Evolutionary conservation across 2,888 invertebrate genomes (phyloP).

Genomic region (Athrips mouffetella): DNA sequence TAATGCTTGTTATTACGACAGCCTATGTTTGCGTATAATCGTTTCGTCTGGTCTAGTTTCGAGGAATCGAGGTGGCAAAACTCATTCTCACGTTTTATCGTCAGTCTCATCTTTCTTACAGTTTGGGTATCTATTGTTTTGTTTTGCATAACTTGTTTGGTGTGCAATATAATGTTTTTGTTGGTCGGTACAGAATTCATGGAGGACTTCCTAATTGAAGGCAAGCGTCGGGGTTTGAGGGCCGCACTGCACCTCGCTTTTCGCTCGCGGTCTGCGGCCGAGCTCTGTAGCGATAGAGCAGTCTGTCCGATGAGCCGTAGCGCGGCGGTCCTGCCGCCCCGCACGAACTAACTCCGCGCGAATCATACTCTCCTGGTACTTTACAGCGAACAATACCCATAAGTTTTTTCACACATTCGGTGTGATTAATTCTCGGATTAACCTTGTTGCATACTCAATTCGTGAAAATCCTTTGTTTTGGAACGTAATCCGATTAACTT

Average conservation of each 20-base stretch:
- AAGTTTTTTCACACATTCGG: conserved; percentile 2
- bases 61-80: conserved; percentile 1
- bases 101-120: conserved; percentile 13
- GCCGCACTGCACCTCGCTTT: conserved; percentile 27
- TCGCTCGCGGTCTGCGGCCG: conserved; percentile 10
- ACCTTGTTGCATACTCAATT: not conserved
- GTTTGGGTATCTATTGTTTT: conserved; percentile 15
- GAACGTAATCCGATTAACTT: not conserved
- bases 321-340: conserved; percentile 72
- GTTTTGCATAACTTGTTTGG: conserved; percentile 14
- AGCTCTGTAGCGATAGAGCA: conserved; percentile 34
- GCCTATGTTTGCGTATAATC: not conserved
- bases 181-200: conserved; percentile 33
- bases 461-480: conserved; percentile 4
- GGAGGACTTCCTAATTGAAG: conserved; percentile 55
- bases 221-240: conserved; percentile 28
- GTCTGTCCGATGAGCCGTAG: conserved; percentile 76
- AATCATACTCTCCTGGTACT: conserved; percentile 47
- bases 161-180: conserved; percentile 14
- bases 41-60: conserved; percentile 9
- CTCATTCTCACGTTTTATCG: conserved; percentile 12
- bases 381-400: conserved; percentile 19
- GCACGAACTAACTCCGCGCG: conserved; percentile 43
- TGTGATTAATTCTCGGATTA: conserved; percentile 3
- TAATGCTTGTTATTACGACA: not conserved